phyloP scores from a whole-genome alignment of 2,113 vertebrate species.

The Otocyon megalotis region DNA sequence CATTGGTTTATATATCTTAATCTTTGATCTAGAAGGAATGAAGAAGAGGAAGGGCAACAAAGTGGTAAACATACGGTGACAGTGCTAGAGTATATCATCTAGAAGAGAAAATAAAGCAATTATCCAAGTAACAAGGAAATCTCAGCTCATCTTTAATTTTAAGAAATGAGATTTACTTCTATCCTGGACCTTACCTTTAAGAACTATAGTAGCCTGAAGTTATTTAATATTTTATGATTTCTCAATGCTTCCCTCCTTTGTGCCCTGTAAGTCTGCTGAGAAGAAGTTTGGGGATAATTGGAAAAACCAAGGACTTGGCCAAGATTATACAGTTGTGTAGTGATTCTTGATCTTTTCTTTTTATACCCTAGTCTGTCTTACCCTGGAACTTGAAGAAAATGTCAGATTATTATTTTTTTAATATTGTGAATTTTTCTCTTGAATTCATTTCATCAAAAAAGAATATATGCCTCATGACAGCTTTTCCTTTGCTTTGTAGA shows the following conservation, averaged over 20 bases:
- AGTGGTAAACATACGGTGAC: neutral
- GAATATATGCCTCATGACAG: neutral
- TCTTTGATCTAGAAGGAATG: neutral
- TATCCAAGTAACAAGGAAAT: neutral
- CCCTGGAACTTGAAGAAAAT: neutral
- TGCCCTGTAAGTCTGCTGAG: neutral
- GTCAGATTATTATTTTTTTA: conserved; percentile 39
- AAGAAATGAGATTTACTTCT: conserved; percentile 35
- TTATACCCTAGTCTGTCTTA: neutral
- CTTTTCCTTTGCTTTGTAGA: neutral
- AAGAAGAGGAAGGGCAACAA: neutral
- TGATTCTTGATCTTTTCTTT: neutral
- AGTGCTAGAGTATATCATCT: neutral
- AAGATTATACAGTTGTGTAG: neutral
- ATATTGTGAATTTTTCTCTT: neutral
- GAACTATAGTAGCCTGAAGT: neutral
- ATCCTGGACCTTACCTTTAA: neutral
- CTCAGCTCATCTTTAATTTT: neutral
- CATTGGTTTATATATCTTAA: conserved; percentile 27
- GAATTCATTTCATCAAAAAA: conserved; percentile 34
- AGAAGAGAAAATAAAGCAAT: neutral
- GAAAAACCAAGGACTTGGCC: neutral
- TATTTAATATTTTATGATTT: neutral
- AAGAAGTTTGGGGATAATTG: neutral
- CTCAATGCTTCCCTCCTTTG: neutral